Conservation (phyloP, 2,888 invertebrate species). For the Agrilus cyanescens region DNA sequence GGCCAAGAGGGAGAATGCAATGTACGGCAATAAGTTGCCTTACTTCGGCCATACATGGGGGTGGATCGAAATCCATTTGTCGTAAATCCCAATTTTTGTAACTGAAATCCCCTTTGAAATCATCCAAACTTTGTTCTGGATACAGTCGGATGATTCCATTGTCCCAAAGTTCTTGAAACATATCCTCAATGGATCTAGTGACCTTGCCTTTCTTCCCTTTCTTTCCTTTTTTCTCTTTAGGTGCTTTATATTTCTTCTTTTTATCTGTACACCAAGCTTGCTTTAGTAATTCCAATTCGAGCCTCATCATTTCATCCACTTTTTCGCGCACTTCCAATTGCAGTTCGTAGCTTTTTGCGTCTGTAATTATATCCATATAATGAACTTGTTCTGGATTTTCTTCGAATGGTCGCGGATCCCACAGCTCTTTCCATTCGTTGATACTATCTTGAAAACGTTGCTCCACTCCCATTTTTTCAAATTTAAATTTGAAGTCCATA, state of each 20-base stretch:
- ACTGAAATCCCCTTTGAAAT: conserved; percentile 58
- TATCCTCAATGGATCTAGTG: conserved; percentile 46
- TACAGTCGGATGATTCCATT: conserved; percentile 57
- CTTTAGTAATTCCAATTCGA: conserved; percentile 18
- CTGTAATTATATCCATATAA: conserved; percentile 52
- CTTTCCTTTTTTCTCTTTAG: conserved; percentile 23
- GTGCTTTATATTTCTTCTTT: conserved; percentile 25
- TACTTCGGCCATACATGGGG: conserved; percentile 48
- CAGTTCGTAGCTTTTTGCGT: conserved; percentile 50
- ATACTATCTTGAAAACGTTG: conserved; percentile 33
- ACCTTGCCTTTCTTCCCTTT: conserved; percentile 47
- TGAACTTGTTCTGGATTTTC: conserved; percentile 48
- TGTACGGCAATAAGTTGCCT: conserved; percentile 46
- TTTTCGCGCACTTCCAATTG: conserved; percentile 53
- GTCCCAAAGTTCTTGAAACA: conserved; percentile 61
- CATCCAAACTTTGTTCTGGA: conserved; percentile 44
- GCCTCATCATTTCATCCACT: conserved; percentile 56
- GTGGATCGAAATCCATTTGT: conserved; percentile 33
- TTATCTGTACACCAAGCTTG: conserved; percentile 20
- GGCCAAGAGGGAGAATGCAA: conserved; percentile 44
- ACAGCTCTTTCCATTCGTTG: conserved; percentile 38
- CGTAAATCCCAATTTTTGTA: conserved; percentile 46
- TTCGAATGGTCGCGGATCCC: conserved; percentile 37
- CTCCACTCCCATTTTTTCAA: conserved; percentile 29
- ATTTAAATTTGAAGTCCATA: conserved; percentile 17